Conservation (phyloP, 2,888 invertebrate genomes). For the Acleris laterana region DNA sequence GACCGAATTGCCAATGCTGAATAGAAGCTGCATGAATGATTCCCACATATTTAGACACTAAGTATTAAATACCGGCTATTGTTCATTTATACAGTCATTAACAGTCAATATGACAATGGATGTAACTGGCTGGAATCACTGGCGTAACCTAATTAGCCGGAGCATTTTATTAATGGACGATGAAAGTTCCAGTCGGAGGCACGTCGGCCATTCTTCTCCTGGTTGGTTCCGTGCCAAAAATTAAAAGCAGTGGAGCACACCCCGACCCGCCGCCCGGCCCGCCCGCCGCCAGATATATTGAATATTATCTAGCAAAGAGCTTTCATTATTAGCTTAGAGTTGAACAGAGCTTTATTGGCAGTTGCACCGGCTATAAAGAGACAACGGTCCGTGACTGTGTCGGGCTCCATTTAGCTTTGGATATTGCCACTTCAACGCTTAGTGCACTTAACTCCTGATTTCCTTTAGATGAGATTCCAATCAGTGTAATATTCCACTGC, state of each 20-base stretch:
- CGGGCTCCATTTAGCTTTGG: neutral
- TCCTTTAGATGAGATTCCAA: neutral
- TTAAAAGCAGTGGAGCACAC: conserved; percentile 17
- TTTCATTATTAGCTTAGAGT: conserved; percentile 15
- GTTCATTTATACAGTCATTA: neutral
- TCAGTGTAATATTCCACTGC: too few relatives aligned
- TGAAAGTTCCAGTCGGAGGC: conserved; percentile 19
- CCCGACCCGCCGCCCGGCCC: neutral
- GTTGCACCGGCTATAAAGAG: neutral
- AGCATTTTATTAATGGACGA: conserved; percentile 35
- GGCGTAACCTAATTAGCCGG: conserved; percentile 20
- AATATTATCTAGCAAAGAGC: conserved; percentile 8
- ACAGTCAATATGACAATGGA: conserved; percentile 7
- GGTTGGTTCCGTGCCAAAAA: conserved; percentile 25
- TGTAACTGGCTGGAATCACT: conserved; percentile 5
- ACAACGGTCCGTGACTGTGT: neutral
- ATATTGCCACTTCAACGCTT: neutral
- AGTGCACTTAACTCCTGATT: neutral
- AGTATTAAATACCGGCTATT: neutral
- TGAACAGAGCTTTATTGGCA: conserved; percentile 13
- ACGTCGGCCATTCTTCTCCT: neutral
- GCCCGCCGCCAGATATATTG: conserved; percentile 3
- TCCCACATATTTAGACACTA: neutral
- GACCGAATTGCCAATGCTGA: neutral
- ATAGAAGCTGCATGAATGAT: neutral